phyloP scores from a whole-genome alignment of 2,113 vertebrate species.

The Spilogale gracilis region DNA sequence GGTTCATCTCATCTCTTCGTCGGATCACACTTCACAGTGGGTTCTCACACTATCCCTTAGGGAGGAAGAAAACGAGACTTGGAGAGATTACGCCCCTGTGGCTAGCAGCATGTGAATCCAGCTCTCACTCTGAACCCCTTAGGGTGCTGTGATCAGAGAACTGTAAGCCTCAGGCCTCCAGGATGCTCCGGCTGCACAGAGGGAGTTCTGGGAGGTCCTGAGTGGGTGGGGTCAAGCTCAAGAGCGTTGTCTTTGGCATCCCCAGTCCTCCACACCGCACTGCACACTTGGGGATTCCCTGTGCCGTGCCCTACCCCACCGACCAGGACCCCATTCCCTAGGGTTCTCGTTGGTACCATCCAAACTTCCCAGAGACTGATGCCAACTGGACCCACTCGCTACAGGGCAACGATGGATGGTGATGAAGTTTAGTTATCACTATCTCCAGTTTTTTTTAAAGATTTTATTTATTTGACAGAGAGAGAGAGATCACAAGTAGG shows the following conservation, averaged over 20 bases:
- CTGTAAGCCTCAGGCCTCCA: accelerated
- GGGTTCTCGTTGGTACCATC: not conserved
- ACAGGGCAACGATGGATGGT: not conserved
- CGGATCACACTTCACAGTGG: not conserved
- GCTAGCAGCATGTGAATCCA: not conserved
- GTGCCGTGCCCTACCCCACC: not conserved
- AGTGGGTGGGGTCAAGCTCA: not conserved
- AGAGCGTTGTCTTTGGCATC: not conserved
- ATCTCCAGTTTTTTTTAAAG: not conserved
- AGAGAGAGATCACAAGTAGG: no score
- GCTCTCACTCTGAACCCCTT: not conserved
- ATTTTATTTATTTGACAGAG: no score
- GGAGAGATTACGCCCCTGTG: not conserved
- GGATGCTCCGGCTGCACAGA: not conserved
- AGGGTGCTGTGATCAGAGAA: not conserved
- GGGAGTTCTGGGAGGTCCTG: not conserved
- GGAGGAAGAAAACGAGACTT: not conserved
- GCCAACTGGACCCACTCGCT: not conserved
- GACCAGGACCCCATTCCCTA: not conserved
- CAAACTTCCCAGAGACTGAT: not conserved
- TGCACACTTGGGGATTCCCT: not conserved
- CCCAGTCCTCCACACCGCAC: not conserved
- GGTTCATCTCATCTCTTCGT: not conserved
- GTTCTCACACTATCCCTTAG: not conserved
- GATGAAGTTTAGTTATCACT: not conserved